Percentiles rank a stretch among this genome's conserved stretches.
These are phyloP conservation scores for Escarpia spicata DNA, from an alignment of 2,888 invertebrate genomes.

Conservation along the genomic window DNA sequence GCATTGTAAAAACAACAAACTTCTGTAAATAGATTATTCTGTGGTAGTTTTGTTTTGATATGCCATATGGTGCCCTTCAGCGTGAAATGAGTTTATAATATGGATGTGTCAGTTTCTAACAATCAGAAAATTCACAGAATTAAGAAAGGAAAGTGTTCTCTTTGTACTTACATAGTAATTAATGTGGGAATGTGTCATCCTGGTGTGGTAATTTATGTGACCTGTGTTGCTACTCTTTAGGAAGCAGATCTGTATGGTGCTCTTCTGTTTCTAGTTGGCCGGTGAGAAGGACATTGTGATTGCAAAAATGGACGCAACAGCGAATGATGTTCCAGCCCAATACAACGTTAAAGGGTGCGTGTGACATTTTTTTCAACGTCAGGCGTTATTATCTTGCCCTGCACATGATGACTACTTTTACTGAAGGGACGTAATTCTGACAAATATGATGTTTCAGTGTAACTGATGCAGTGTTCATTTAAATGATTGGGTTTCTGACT, in stretches of 20 bases:
- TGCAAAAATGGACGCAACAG: constrained; percentile 98
- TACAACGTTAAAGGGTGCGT: constrained; percentile 87
- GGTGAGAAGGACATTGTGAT: constrained; percentile 68
- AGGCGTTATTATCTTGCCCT: neutral
- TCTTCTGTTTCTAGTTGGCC: constrained; percentile 29
- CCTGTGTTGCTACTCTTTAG: too few relatives aligned
- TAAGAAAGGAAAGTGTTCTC: too few relatives aligned
- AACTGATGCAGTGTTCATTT: neutral
- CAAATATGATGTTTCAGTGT: constrained; percentile 5
- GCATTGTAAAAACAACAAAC: neutral
- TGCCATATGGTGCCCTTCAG: neutral
- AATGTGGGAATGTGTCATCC: too few relatives aligned
- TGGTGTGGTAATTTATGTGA: too few relatives aligned
- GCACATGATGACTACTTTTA: neutral
- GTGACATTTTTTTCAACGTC: neutral
- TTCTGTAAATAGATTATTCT: neutral
- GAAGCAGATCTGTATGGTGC: too few relatives aligned
- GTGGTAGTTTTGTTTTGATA: neutral
- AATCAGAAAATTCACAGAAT: too few relatives aligned
- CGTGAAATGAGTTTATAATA: neutral
- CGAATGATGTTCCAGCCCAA: constrained; percentile 92
- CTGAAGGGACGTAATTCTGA: constrained; percentile 16
- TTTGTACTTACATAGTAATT: too few relatives aligned
- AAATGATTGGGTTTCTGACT: neutral
- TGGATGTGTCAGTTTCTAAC: too few relatives aligned